Evolutionary conservation across 2,888 invertebrate species (phyloP).

Genomic region (Cryptophagus acutangulus): DNA sequence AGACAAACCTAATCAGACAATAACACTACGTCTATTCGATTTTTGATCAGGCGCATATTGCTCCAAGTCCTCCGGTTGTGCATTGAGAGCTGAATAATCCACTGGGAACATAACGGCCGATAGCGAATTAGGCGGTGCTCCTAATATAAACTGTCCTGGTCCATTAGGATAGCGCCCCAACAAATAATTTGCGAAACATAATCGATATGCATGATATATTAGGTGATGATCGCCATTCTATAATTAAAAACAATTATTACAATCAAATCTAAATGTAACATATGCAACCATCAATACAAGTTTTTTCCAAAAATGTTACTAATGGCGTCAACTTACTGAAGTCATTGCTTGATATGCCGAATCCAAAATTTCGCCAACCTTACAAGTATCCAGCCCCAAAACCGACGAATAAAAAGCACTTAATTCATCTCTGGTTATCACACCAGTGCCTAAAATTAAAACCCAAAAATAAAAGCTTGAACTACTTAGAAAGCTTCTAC

Average conservation of each 20-base stretch:
- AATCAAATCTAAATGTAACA: conserved; percentile 1
- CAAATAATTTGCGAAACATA: conserved; percentile 70
- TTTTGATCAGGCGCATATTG: conserved; percentile 65
- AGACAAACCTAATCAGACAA: conserved; percentile 49
- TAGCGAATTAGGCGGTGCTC: conserved; percentile 54
- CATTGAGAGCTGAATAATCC: conserved; percentile 70
- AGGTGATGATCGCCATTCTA: conserved; percentile 67
- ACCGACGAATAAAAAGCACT: conserved; percentile 68
- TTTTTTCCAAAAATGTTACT: no score
- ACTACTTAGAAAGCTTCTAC: conserved; percentile 20
- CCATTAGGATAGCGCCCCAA: conserved; percentile 71
- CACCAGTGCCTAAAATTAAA: conserved; percentile 58
- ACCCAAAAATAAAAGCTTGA: conserved; percentile 3
- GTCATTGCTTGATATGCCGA: conserved; percentile 68
- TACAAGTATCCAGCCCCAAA: conserved; percentile 57
- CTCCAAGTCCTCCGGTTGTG: conserved; percentile 64
- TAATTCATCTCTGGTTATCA: conserved; percentile 61
- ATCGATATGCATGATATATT: conserved; percentile 63
- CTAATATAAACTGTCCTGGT: conserved; percentile 69
- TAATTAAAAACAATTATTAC: conserved; percentile 32
- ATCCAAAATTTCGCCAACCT: conserved; percentile 62
- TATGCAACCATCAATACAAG: no score
- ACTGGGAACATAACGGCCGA: conserved; percentile 64
- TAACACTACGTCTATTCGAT: conserved; percentile 65
- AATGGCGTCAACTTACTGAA: no score